Evolutionary conservation across 1,140 invertebrate genomes (phyloP).

Genomic region (Anadara kagoshimensis): DNA sequence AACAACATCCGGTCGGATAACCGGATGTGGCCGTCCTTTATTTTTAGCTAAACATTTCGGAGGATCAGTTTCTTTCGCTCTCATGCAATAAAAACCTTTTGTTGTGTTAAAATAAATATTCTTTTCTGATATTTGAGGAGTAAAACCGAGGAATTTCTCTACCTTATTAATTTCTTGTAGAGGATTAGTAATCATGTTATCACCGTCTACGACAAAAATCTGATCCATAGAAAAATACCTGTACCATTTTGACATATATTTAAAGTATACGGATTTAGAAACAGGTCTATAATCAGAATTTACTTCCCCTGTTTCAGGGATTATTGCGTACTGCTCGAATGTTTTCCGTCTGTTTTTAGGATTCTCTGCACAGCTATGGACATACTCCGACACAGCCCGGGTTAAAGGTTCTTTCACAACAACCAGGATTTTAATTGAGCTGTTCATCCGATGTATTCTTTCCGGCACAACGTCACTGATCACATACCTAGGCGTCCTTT

Average conservation of each 20-base stretch:
- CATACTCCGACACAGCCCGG: slow-evolving; percentile 87
- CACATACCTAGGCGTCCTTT: slow-evolving; percentile 75
- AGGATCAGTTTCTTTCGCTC: slow-evolving; percentile 62
- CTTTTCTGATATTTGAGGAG: slow-evolving; percentile 87
- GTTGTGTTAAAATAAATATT: slow-evolving; percentile 75
- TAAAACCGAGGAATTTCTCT: slow-evolving; percentile 88
- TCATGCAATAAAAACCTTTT: slow-evolving; percentile 73
- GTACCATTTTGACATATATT: slow-evolving; percentile 88
- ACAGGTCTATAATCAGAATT: slow-evolving; percentile 76
- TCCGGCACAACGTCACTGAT: slow-evolving; percentile 82
- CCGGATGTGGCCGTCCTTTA: slow-evolving; percentile 74
- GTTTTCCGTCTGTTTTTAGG: too few relatives aligned
- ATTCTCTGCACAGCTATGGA: not conserved
- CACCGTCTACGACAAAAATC: slow-evolving; percentile 90
- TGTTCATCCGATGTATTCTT: slow-evolving; percentile 88
- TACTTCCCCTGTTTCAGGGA: slow-evolving; percentile 15
- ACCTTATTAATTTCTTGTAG: slow-evolving; percentile 86
- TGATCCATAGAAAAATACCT: slow-evolving; percentile 84
- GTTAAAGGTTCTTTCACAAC: slow-evolving; percentile 93
- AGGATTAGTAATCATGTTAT: slow-evolving; percentile 87
- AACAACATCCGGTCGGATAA: slow-evolving; percentile 65
- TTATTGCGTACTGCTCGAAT: too few relatives aligned
- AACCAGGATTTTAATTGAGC: slow-evolving; percentile 87
- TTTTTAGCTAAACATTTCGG: slow-evolving; percentile 70
- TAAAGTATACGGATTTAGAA: slow-evolving; percentile 87